A percentile compares a stretch with the other conserved stretches of the same genome.
These are phyloP conservation scores for Lucilia cuprina DNA, from an alignment of 1,140 invertebrate genomes.

Conservation along the genomic window DNA sequence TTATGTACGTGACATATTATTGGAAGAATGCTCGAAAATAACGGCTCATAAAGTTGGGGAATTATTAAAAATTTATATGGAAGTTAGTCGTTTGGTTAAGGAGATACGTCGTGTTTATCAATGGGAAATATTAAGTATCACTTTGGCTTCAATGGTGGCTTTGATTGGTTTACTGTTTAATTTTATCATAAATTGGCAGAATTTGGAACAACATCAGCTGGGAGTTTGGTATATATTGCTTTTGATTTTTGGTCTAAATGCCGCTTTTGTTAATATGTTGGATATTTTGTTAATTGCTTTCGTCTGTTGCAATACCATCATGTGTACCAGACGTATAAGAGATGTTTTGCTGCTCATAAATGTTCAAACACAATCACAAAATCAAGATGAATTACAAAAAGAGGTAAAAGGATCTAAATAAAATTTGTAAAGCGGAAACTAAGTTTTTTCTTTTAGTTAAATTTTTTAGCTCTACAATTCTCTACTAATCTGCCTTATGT, in stretches of 20 bases:
- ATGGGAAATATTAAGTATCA: slow-evolving; percentile 15
- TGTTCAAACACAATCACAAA: no score
- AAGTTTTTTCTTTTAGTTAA: neutral
- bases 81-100: neutral
- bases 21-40: neutral
- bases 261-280: neutral
- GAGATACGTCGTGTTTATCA: neutral
- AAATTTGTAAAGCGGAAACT: no score
- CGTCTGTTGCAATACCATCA: neutral
- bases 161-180: neutral
- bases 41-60: neutral
- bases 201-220: neutral
- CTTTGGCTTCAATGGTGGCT: neutral
- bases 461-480: neutral
- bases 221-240: neutral
- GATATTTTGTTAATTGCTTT: neutral
- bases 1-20: neutral
- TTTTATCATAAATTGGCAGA: neutral
- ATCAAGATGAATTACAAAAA: neutral
- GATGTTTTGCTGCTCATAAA: neutral
- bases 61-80: neutral
- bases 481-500: neutral
- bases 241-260: neutral
- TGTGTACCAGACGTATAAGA: neutral
- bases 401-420: neutral